A percentile compares a stretch with the other conserved stretches of the same genome.
These are phyloP conservation scores for Drosophila peninsularis DNA, from an alignment of 2,888 invertebrate species.

Conservation along the genomic window DNA sequence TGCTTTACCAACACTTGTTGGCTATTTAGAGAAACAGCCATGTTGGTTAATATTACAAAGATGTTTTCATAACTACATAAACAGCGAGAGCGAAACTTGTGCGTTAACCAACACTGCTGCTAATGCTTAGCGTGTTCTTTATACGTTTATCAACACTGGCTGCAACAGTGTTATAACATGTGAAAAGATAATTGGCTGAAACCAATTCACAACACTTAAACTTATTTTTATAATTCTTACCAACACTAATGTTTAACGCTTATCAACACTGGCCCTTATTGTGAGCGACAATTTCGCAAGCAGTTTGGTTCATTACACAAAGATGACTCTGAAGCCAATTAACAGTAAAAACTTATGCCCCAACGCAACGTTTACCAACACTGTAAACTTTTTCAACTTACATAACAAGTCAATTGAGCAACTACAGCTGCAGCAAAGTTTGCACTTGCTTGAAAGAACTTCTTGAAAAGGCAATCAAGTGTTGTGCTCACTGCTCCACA, in stretches of 20 bases:
- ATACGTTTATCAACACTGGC: too few species aligned
- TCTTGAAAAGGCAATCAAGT: conserved; percentile 4
- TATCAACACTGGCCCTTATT: neutral
- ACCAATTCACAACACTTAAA: too few species aligned
- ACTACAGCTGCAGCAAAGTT: neutral
- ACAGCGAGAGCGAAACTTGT: too few species aligned
- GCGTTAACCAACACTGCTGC: neutral
- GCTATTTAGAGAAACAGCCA: neutral
- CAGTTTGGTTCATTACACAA: neutral
- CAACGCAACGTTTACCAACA: conserved; percentile 2
- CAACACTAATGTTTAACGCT: neutral
- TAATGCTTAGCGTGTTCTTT: too few species aligned
- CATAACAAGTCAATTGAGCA: neutral
- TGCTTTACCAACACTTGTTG: neutral
- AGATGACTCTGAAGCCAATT: neutral
- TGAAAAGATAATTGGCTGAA: too few species aligned
- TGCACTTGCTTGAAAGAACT: neutral
- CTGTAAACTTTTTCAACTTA: neutral
- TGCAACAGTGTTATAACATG: too few species aligned
- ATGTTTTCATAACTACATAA: too few species aligned
- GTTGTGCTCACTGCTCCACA: neutral
- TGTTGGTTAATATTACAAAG: neutral
- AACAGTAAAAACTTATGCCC: neutral
- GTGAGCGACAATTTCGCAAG: too few species aligned
- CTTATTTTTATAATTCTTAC: too few species aligned